A percentile compares a stretch with the other conserved stretches of the same genome.
phyloP scores from a whole-genome alignment of 2,888 invertebrate species.

The Lepidocyrtoides sp. region DNA sequence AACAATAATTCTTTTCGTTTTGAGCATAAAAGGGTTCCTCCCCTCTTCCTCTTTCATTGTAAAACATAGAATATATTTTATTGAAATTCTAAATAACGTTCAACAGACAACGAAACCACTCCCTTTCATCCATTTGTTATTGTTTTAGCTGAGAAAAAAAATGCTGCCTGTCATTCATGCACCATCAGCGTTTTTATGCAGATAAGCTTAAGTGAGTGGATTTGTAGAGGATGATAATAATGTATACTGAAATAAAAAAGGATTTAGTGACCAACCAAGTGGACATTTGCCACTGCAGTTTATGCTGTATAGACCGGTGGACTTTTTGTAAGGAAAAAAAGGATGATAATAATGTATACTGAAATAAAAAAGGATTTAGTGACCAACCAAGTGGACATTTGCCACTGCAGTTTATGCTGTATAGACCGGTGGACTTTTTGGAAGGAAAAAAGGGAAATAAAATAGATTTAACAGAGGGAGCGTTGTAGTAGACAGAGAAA shows the following conservation, averaged over 20 bases:
- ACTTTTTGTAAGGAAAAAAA: too few relatives aligned
- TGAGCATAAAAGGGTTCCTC: background rate
- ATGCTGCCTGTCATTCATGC: conserved; percentile 17
- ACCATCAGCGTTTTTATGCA: conserved; percentile 48
- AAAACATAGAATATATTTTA: conserved; percentile 7
- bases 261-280: conserved; percentile 25
- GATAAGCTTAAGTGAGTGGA: conserved; percentile 39
- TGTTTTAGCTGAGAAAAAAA: background rate
- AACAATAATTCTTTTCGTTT: background rate
- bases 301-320: too few relatives aligned
- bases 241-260: conserved; percentile 43
- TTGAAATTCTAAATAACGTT: conserved; percentile 27
- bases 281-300: conserved; percentile 21
- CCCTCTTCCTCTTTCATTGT: background rate
- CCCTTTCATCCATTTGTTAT: background rate
- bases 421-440: background rate
- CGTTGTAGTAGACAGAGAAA: background rate
- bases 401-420: conserved; percentile 16
- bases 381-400: conserved; percentile 28
- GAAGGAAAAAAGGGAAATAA: conserved; percentile 16
- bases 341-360: conserved; percentile 20
- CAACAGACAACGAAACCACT: conserved; percentile 6
- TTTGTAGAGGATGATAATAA: conserved; percentile 32
- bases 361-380: conserved; percentile 50
- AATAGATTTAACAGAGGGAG: too few relatives aligned